Percentiles rank a stretch among this genome's conserved stretches.
Conservation (phyloP, 2,797 vertebrate species). For the Buphagus erythrorhynchus region DNA sequence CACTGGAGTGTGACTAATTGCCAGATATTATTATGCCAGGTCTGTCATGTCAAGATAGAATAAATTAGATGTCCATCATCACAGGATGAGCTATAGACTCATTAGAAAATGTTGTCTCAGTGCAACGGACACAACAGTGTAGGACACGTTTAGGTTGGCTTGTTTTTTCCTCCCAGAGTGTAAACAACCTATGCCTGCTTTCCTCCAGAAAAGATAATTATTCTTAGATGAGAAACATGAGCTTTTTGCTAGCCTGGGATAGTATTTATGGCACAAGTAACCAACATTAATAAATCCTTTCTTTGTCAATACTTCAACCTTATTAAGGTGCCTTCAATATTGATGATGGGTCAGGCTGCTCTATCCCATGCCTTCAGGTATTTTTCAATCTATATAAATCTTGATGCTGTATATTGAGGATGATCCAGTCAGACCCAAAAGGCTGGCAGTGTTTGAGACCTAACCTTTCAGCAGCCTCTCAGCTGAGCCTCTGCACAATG, state of each 20-base stretch:
- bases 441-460: not conserved
- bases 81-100: not conserved
- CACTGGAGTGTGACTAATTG: conserved; percentile 21
- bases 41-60: conserved; percentile 12
- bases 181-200: not conserved
- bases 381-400: not conserved
- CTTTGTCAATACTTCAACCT: not conserved
- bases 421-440: not conserved
- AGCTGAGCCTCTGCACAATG: not conserved
- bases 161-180: not conserved
- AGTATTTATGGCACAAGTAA: not conserved
- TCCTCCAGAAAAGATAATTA: not conserved
- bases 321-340: not conserved
- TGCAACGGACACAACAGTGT: not conserved
- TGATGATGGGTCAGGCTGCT: not conserved
- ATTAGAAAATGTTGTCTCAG: not conserved
- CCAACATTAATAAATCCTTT: not conserved
- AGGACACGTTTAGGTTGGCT: not conserved
- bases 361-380: not conserved
- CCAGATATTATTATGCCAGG: not conserved
- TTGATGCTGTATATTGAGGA: not conserved
- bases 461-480: not conserved
- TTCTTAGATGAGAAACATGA: not conserved
- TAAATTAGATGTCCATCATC: conserved; percentile 34
- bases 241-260: not conserved